Evolutionary conservation across 2,888 invertebrate genomes (phyloP), one percentile per base, ranked within the genome.

Genomic region (Seira sanloemensis): DNA sequence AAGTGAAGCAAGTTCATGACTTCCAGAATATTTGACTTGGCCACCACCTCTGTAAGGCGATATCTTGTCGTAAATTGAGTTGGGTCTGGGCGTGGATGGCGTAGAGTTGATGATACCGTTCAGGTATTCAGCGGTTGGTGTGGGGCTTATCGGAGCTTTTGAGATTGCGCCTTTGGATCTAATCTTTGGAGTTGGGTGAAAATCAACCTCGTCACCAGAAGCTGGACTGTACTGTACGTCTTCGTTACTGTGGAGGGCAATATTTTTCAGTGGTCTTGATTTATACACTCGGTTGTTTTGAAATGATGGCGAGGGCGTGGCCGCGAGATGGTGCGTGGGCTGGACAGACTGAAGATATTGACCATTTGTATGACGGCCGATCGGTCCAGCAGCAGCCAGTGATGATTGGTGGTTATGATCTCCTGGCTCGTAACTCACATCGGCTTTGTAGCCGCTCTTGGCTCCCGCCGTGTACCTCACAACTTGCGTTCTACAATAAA

Each of bases 401-500:
- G 54, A 19, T 27, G 74, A 68, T 2, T 25, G 26, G 27, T 74
- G 27, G 5, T 24, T 25, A 18, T 24, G 26, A 27, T 62, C 23
- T 58, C 76, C n/a, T 0, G 24, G 37, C 90, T 95, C 95, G 91
- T 95, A 95, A 85, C 93, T 92, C 5, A 97, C 96, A 92, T 96
- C 96, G 88, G 97, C 97, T 90, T 96, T 96, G 92, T 95, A 97
- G 25, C 97, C 97, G 89, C 95, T 95, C 91, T 96, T 96, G 95
- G 96, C 96, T 90, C 97, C 97, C 0, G 95, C 96, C 0, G 95
- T 95, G 91, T 97, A 97, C 89, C 95, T 94, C 0, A 97, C 97
- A 86, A 97, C 94, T 92, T 97, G 97, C 4, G 73, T 80, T 54
- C 84, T 81, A 23, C 73, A 74, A 67, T n/a, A 71, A 78, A 62